phyloP scores from a whole-genome alignment of 2,888 invertebrate genomes.

The Stenoptilia bipunctidactyla region DNA sequence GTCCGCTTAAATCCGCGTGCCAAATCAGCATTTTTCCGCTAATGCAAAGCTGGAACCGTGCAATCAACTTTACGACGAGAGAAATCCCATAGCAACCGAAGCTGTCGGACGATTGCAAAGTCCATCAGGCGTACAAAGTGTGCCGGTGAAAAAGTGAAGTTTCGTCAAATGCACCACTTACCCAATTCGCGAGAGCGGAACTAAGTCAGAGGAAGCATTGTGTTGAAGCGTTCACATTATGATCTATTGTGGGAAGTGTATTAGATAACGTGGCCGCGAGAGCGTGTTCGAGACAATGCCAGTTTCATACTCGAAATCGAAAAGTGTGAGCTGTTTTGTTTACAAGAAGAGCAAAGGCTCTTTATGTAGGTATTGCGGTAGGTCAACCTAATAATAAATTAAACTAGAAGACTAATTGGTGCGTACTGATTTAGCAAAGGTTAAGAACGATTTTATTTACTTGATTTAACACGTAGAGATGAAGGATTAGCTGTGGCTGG shows the following conservation, averaged over 20 bases:
- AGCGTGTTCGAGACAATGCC: conserved; percentile 50
- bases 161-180: conserved; percentile 65
- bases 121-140: conserved; percentile 34
- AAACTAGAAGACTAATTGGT: too few relatives aligned
- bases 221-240: conserved; percentile 33
- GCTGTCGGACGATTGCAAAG: conserved; percentile 32
- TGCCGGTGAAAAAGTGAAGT: conserved; percentile 61
- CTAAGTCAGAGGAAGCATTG: conserved; percentile 54
- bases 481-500: conserved; percentile 35
- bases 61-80: conserved; percentile 33
- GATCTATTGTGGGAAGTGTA: conserved; percentile 48
- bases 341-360: too few relatives aligned
- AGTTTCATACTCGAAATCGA: conserved; percentile 38
- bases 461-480: conserved; percentile 38
- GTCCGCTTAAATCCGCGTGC: conserved; percentile 37
- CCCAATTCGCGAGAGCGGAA: conserved; percentile 67
- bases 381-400: too few relatives aligned
- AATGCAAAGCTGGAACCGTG: conserved; percentile 20
- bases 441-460: neutral
- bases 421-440: neutral
- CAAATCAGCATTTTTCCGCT: conserved; percentile 23
- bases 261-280: conserved; percentile 57
- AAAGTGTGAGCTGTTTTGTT: conserved; percentile 45
- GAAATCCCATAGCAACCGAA: conserved; percentile 50
- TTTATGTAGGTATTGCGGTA: too few relatives aligned